Conservation (phyloP, 2,113 vertebrate species). For the Prionailurus viverrinus region DNA sequence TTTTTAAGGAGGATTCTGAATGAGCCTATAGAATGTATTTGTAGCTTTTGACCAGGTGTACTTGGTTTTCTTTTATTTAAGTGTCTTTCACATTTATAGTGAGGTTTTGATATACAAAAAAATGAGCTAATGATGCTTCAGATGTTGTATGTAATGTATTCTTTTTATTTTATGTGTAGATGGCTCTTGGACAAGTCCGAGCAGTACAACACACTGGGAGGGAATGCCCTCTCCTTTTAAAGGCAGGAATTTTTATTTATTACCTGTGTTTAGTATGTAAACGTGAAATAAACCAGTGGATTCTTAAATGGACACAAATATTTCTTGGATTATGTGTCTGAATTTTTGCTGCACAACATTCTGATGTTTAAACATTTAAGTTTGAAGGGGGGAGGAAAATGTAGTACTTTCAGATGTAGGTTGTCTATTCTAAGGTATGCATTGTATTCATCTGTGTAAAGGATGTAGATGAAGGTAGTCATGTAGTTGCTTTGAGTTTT, state of each 20-base stretch:
- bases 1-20: constrained; percentile 83
- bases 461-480: constrained; percentile 81
- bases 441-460: constrained; percentile 83
- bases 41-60: constrained; percentile 86
- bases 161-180: constrained; percentile 94
- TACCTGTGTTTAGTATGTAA: constrained; percentile 93
- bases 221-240: constrained; percentile 94
- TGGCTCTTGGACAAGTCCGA: constrained; percentile 94
- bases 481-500: constrained; percentile 81
- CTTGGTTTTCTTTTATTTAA: constrained; percentile 85
- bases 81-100: constrained; percentile 85
- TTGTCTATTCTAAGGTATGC: constrained; percentile 76
- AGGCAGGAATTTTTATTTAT: constrained; percentile 94
- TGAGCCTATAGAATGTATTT: constrained; percentile 85
- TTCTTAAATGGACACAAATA: constrained; percentile 89
- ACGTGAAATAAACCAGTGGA: constrained; percentile 90
- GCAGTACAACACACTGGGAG: constrained; percentile 93
- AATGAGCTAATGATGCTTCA: constrained; percentile 92
- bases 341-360: constrained; percentile 88
- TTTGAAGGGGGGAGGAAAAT: constrained; percentile 87
- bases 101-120: constrained; percentile 89
- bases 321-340: constrained; percentile 89
- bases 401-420: constrained; percentile 79
- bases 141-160: constrained; percentile 92
- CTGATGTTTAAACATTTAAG: constrained; percentile 82